phyloP scores from a whole-genome alignment of 2,113 vertebrate genomes.

The Sylvilagus bachmani region DNA sequence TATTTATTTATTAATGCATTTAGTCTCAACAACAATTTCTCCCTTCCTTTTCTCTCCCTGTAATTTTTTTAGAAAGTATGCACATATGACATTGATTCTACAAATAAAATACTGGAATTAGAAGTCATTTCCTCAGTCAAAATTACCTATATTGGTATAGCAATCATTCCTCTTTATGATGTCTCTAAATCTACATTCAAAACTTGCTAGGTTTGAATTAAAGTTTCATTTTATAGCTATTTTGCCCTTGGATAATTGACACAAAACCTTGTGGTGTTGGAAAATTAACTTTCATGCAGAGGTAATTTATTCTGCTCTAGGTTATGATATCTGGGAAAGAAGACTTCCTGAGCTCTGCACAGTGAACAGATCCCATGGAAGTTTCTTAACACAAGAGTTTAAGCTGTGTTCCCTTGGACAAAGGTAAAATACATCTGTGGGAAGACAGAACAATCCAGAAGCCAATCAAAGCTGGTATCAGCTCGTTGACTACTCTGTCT shows the following conservation, averaged over 20 bases:
- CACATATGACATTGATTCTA: conserved; percentile 2
- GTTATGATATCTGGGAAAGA: background rate
- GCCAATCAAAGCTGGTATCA: background rate
- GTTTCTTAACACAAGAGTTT: background rate
- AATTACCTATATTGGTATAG: conserved; percentile 11
- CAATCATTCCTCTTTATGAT: conserved; percentile 24
- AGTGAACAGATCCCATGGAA: background rate
- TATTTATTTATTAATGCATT: background rate
- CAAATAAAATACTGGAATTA: conserved; percentile 22
- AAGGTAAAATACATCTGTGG: background rate
- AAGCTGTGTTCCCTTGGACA: background rate
- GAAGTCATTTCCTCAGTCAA: conserved; percentile 47
- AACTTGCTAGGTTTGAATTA: conserved; percentile 29
- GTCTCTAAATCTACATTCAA: conserved; percentile 54
- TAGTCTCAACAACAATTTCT: conserved; percentile 18
- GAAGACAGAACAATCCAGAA: background rate
- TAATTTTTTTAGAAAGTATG: conserved; percentile 23
- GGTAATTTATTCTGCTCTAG: background rate
- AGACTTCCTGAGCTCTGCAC: background rate
- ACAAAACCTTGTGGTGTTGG: background rate
- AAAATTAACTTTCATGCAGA: conserved; percentile 39
- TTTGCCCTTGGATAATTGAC: conserved; percentile 19
- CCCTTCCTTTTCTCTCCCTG: background rate
- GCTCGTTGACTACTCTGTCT: background rate
- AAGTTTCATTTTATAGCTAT: conserved; percentile 46